Percentiles rank a stretch among this genome's conserved stretches.
Conservation (phyloP, 2,888 invertebrate species). For the Philereme transversata region DNA sequence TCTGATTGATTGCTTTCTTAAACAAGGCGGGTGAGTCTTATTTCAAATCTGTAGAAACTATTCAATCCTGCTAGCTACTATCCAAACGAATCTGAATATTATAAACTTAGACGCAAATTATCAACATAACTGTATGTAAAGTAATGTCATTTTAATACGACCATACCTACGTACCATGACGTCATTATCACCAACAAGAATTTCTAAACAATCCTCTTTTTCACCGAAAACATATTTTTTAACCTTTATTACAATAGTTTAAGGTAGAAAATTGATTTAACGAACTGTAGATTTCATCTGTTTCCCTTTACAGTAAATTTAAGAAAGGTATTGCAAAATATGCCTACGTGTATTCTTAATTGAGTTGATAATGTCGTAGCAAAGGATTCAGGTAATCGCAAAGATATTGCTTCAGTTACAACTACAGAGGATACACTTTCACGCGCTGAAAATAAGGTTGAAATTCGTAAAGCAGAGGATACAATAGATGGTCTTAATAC, state of each 20-base stretch:
- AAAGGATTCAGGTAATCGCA: conserved; percentile 19
- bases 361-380: conserved; percentile 53
- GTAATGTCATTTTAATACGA: conserved; percentile 82
- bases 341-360: conserved; percentile 49
- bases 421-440: conserved; percentile 28
- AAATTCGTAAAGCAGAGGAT: conserved; percentile 17
- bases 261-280: conserved; percentile 41
- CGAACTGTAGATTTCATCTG: conserved; percentile 16
- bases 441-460: conserved; percentile 28
- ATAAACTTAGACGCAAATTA: conserved; percentile 64
- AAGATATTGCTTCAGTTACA: conserved; percentile 25
- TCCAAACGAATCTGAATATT: conserved; percentile 51
- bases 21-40: too few relatives aligned
- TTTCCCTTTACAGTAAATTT: conserved; percentile 42
- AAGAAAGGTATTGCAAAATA: conserved; percentile 52
- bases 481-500: conserved; percentile 14
- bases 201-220: conserved; percentile 11
- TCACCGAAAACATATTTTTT: not conserved
- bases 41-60: not conserved
- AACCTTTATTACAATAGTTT: conserved; percentile 9
- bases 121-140: conserved; percentile 66
- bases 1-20: too few relatives aligned
- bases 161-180: conserved; percentile 69
- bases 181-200: conserved; percentile 67
- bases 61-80: conserved; percentile 2